Evolutionary conservation across 2,113 vertebrate genomes (phyloP).

Genomic region (Castor canadensis): DNA sequence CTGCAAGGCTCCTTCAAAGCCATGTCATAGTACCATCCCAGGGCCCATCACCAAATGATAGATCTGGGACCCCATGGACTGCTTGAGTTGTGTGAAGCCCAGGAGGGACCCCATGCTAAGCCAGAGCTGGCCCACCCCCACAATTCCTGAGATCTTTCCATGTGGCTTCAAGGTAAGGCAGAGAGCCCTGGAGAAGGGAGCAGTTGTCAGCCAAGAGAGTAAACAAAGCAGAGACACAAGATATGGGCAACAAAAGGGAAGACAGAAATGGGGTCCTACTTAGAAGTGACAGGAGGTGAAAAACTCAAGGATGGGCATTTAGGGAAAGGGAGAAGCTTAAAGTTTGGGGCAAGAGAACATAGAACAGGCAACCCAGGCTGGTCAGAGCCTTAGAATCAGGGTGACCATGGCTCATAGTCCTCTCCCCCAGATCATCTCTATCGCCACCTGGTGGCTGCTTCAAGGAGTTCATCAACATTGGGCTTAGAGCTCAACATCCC

Average conservation of each 20-base stretch:
- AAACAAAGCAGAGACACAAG: neutral
- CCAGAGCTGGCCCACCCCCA: neutral
- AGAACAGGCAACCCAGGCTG: neutral
- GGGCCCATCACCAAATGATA: neutral
- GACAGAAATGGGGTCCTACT: too few relatives aligned
- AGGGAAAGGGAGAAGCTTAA: neutral
- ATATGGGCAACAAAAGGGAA: too few relatives aligned
- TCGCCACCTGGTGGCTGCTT: conserved; percentile 56
- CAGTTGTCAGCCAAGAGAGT: neutral
- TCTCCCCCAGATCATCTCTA: neutral
- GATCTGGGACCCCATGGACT: neutral
- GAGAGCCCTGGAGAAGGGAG: neutral
- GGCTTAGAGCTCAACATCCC: neutral
- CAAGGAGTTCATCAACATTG: neutral
- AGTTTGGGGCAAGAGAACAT: neutral
- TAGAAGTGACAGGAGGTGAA: neutral
- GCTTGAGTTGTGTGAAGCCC: neutral
- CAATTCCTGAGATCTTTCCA: neutral
- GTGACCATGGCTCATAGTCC: neutral
- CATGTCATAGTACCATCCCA: neutral
- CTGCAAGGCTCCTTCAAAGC: neutral
- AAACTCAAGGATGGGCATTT: neutral
- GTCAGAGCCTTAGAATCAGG: neutral
- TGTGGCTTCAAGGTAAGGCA: neutral
- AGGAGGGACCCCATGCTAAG: neutral